Evolutionary conservation across 2,797 vertebrate species (phyloP), one percentile per base, ranked within the genome.

Genomic region (Columba guinea): DNA sequence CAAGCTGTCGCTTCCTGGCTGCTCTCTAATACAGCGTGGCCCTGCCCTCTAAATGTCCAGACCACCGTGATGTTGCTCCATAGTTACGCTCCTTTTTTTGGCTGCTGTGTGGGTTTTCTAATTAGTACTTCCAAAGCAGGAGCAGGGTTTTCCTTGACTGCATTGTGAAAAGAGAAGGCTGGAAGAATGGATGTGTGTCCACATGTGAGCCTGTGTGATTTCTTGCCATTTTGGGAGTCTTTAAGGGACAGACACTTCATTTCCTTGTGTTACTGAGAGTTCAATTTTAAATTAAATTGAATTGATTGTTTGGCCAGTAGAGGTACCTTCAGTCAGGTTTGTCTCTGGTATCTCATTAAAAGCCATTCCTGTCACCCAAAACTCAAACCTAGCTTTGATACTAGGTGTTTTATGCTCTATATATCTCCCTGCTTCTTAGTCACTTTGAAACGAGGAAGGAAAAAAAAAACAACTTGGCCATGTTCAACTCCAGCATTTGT

Each of bases 61-160:
- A 62, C 67, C 80, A 34, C 41, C 2, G 2, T 41, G 21, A 52
- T 68, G 41, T 77, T 96, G 69, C 39, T 91, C 62, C 75, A 34
- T 78, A 87, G 70, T 82, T 94, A 69, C 10, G 8, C 13, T 96
- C 39, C 87, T 81, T 92, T 95, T 96, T 94, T 88, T 93, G 95
- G 82, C 89, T 88, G 32, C 73, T 93, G 48, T 65, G 89, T 96
- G 87, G 95, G 93, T 68, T 89, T 95, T 91, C 52, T 95, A 96
- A 95, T 94, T 88, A 90, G 70, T n/a, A 32, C 67, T 91, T 92
- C 34, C 56, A 83, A 9, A 4, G 41, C 77, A 20, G 55, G 44
- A 85, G 27, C 58, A 71, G 28, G 24, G 11, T 84, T 85, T 20
- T 91, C 27, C 34, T 71, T 62, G 34, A 20, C 49, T 89, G 51